phyloP scores from a whole-genome alignment of 2,888 invertebrate species.

The Acronicta alni region DNA sequence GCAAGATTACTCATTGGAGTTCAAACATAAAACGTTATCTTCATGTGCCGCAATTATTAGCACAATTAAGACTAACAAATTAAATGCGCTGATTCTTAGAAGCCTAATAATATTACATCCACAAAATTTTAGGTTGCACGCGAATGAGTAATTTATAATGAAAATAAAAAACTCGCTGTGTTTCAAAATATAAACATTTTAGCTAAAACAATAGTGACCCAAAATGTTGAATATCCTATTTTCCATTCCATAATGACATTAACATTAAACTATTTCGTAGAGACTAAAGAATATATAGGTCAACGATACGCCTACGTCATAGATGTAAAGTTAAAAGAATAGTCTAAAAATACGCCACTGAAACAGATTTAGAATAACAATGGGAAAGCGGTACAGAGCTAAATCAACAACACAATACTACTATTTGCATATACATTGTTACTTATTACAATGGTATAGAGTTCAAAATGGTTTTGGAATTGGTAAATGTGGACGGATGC shows the following conservation, averaged over 20 bases:
- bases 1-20: slow-evolving; percentile 39
- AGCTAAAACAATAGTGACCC: neutral
- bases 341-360: slow-evolving; percentile 67
- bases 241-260: slow-evolving; percentile 5
- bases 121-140: slow-evolving; percentile 40
- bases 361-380: slow-evolving; percentile 76
- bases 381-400: slow-evolving; percentile 63
- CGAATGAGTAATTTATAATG: slow-evolving; percentile 31
- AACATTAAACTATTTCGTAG: slow-evolving; percentile 26
- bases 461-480: slow-evolving; percentile 42
- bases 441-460: slow-evolving; percentile 39
- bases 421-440: slow-evolving; percentile 22
- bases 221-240: slow-evolving; percentile 3
- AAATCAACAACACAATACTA: slow-evolving; percentile 30
- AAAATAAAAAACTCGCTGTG: slow-evolving; percentile 13
- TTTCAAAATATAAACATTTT: slow-evolving; percentile 1
- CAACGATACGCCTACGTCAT: slow-evolving; percentile 68
- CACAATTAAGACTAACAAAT: slow-evolving; percentile 50
- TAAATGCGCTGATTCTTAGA: slow-evolving; percentile 50
- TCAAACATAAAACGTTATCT: slow-evolving; percentile 47
- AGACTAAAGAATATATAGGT: slow-evolving; percentile 67
- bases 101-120: slow-evolving; percentile 30
- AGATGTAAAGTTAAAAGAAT: slow-evolving; percentile 67
- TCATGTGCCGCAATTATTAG: slow-evolving; percentile 43
- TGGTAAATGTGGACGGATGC: slow-evolving; percentile 64